Evolutionary conservation across 2,113 vertebrate genomes (phyloP).

Genomic region (Campylorhamphus procurvoides): DNA sequence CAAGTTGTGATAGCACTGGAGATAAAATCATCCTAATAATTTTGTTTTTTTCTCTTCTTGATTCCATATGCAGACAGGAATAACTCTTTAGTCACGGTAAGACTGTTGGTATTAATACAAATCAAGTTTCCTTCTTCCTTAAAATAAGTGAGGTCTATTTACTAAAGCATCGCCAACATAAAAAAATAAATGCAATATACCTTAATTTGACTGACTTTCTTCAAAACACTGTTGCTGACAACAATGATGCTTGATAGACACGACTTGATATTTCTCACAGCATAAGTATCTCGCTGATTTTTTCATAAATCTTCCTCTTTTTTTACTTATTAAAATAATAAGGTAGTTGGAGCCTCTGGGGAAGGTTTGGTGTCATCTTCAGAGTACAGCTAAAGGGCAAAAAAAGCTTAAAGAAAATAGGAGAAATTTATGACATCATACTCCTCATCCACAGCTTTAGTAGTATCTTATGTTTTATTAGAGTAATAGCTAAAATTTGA

Average conservation of each 20-base stretch:
- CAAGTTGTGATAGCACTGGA: background rate
- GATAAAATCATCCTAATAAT: background rate
- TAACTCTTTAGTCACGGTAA: background rate
- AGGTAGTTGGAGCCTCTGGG: conserved; percentile 7
- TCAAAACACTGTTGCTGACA: conserved; percentile 36
- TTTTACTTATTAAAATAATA: conserved; percentile 42
- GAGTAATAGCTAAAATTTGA: conserved; percentile 37
- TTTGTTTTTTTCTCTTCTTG: background rate
- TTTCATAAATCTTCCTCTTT: conserved; percentile 23
- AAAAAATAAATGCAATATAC: conserved; percentile 34
- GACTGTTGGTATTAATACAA: background rate
- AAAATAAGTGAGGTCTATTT: background rate
- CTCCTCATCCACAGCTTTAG: conserved; percentile 1
- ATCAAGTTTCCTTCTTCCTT: background rate
- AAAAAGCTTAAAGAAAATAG: conserved; percentile 47
- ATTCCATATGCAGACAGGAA: background rate
- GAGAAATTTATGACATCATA: background rate
- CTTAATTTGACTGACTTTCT: conserved; percentile 46
- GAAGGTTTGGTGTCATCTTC: conserved; percentile 8
- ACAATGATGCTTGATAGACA: background rate
- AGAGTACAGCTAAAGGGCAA: conserved; percentile 2
- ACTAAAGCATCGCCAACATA: background rate
- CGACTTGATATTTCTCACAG: conserved; percentile 16
- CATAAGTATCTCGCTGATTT: conserved; percentile 32
- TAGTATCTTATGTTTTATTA: background rate